Base-by-base conservation (phyloP, 1,140 invertebrate genomes). In the Drosophila willistoni region DNA sequence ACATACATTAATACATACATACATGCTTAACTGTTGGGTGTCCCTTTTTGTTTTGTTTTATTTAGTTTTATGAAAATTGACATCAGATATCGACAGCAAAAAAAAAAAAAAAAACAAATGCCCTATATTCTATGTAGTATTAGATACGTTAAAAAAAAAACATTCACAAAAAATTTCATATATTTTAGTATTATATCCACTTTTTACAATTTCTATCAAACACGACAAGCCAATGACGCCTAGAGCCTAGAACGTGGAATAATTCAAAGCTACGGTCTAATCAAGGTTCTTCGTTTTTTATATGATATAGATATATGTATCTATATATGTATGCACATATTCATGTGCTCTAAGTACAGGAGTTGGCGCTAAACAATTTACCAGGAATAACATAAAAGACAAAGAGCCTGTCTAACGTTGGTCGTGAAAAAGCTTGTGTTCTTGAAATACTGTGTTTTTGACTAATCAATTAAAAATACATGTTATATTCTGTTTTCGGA, bases 101-200 rank as follows among this genome's bases (percentile, higher is more conserved):
- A 22, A 64, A 66, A 77, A 67, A 69, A 70, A 65, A 22, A 64
- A 66, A 77, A 62, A 64, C 33, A 36, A 59, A 59, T 36, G 56
- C 42, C 59, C 73, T 85, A 81, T 81, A 42, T 72, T 71, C 79
- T 86, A 85, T 78, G 65, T 81, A 85, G 82, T 85, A 85, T 85
- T 85, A 75, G 71, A 85, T 85, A 85, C 82, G 86, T 29, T 71
- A 71, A 68, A 83, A 81, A 81, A 74, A 81, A 74, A 64, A 73
- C 14, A 9, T 17, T 39, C 12, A 39, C 36, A 39, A 80, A 79
- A 51, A 68, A 73, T 69, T 78, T 81, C 73, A 73, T 71, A 81
- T 22, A 34, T 14, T 71, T 59, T 39, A 70, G 64, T 47, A 42
- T 73, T 68, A 34, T 42, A 62, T 73, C 34, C 29, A 10, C 12